These are phyloP conservation scores for Drosophila truncata DNA, from an alignment of 1,140 invertebrate genomes.

Conservation along the genomic window DNA sequence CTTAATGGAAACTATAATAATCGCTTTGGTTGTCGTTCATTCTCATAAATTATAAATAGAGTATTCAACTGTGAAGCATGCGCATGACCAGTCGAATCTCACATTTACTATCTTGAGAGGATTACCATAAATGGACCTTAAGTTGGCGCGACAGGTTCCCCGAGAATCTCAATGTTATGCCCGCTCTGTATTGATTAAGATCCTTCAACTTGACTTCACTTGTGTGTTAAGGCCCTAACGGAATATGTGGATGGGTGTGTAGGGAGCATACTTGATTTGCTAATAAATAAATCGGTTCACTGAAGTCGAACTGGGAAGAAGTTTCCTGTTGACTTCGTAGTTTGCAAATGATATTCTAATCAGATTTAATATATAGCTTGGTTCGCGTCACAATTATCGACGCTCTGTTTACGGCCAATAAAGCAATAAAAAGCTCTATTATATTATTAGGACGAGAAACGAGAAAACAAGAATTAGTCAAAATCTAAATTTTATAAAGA, in stretches of 20 bases:
- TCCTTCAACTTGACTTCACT: slow-evolving; percentile 73
- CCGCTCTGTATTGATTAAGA: slow-evolving; percentile 59
- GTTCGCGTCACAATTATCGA: slow-evolving; percentile 15
- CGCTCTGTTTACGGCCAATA: slow-evolving; percentile 10
- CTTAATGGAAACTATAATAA: slow-evolving; percentile 59
- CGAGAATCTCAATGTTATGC: slow-evolving; percentile 10
- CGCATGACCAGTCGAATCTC: slow-evolving; percentile 14
- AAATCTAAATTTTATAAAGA: neutral
- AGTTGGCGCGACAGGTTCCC: slow-evolving; percentile 51
- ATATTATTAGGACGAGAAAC: neutral
- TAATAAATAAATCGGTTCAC: slow-evolving; percentile 78
- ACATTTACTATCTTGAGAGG: slow-evolving; percentile 29
- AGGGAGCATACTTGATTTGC: slow-evolving; percentile 66
- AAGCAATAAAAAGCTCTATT: slow-evolving; percentile 47
- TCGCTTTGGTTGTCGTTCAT: slow-evolving; percentile 7
- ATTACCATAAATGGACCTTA: slow-evolving; percentile 32
- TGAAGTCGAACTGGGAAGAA: slow-evolving; percentile 47
- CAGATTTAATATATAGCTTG: slow-evolving; percentile 67
- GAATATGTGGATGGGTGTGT: slow-evolving; percentile 14
- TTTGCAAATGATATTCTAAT: slow-evolving; percentile 71
- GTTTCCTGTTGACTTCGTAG: neutral
- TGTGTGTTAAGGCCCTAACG: slow-evolving; percentile 61
- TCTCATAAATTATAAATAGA: slow-evolving; percentile 78
- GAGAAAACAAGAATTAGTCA: too few species aligned
- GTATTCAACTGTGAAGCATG: slow-evolving; percentile 63